Base-by-base conservation (phyloP, 2,113 vertebrate genomes). In the Oreotrochilus melanogaster region DNA sequence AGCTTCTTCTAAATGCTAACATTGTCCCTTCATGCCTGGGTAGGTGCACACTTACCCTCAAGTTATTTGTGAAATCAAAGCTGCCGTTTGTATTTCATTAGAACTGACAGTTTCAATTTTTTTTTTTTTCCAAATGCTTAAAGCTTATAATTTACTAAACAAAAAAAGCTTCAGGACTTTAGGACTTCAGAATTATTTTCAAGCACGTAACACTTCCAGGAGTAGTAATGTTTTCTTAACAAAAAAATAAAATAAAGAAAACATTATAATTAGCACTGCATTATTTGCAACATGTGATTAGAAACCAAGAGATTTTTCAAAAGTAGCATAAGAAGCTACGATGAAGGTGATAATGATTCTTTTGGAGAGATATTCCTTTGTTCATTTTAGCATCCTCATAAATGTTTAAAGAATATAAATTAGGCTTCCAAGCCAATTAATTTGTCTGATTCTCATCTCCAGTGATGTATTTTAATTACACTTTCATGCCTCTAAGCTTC, bases 331-430 rank as follows among this genome's bases (percentile, higher is more conserved):
- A 93, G 95, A 96, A 85, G 75, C 91, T 96, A 90, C 84, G 84
- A 64, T 71, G 84, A 93, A 92, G 78, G 69, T 94, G 88, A 93
- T 94, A 94, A 94, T 91, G 79, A 92, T 88, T 91, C 88, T 92
- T 92, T 91, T 81, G 61, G 81, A 93, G 72, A 93, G 45, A 86
- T 84, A 93, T 61, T 88, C 61, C 39, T 93, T 91, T 95, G 72
- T 95, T 97, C 93, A 47, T 89, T 88, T 91, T 88, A 92, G 90
- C 86, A 93, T 95, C 53, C 47, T 89, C 82, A 96, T 97, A 90
- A 96, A 97, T 95, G 88, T 94, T 97, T 97, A 96, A 97, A 92
- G 92, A 94, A 93, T 96, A 96, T 95, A 96, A 96, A 97, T 96
- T 95, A 95, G 47, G 35, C 69, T 95, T 94, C 85, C 30, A 90